Percentiles rank a stretch among this genome's conserved stretches.
Conservation (phyloP, 2,888 invertebrate genomes). For the Apodemia duryi region DNA sequence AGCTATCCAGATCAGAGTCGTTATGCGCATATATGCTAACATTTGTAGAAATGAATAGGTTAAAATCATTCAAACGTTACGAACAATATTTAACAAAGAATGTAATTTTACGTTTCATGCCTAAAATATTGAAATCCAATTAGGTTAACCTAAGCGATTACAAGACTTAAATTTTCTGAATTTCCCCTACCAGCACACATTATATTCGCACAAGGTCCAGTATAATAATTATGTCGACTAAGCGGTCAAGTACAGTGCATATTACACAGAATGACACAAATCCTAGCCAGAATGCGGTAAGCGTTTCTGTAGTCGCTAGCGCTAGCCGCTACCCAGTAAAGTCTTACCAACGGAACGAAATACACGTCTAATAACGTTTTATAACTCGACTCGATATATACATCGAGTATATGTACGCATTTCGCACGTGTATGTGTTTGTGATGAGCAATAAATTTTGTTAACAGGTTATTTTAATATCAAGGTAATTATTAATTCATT, state of each 20-base stretch:
- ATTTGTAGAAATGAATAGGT: too few species aligned
- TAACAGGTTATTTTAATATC: slow-evolving; percentile 7
- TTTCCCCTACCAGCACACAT: not conserved
- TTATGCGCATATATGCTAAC: too few species aligned
- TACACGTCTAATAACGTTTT: slow-evolving; percentile 32
- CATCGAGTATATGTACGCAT: not conserved
- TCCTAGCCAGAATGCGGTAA: slow-evolving; percentile 45
- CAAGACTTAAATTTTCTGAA: not conserved
- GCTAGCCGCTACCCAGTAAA: slow-evolving; percentile 45
- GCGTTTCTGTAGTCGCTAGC: slow-evolving; percentile 41
- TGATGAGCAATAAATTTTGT: not conserved
- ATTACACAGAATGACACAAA: slow-evolving; percentile 53
- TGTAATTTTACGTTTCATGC: too few species aligned
- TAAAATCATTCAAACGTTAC: too few species aligned
- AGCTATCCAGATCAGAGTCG: too few species aligned
- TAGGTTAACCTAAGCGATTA: not conserved
- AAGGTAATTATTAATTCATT: slow-evolving; percentile 8
- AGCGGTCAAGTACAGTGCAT: slow-evolving; percentile 39
- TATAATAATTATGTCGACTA: slow-evolving; percentile 20
- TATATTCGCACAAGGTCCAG: slow-evolving; percentile 31
- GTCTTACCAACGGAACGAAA: slow-evolving; percentile 33
- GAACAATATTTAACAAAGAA: too few species aligned
- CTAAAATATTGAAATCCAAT: not conserved
- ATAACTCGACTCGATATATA: not conserved
- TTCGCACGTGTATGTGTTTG: slow-evolving; percentile 8